Evolutionary conservation across 1,140 invertebrate genomes (phyloP), one percentile per base, ranked within the genome.

Genomic region (Hyposmocoma kahamanoa): DNA sequence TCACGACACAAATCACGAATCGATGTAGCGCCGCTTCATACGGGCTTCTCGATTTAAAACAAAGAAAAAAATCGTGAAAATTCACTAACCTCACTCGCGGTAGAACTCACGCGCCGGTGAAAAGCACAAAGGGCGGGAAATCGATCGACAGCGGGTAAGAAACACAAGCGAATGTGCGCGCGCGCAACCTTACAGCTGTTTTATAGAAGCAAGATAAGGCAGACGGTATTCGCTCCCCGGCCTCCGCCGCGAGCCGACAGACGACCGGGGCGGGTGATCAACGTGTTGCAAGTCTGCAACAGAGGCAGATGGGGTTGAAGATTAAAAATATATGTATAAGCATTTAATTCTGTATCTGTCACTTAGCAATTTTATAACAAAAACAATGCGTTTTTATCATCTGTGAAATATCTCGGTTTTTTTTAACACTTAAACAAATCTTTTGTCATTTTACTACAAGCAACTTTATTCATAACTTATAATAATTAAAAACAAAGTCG

Each of bases 81-180:
- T 67, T 44, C 67, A 77, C 75, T 75, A 73, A 73, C 69, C 75
- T 75, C 70, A 72, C 76, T 62, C 74, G 74, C 73, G 73, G 63
- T 44, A 59, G 54, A 76, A 72, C 52, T 62, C 67, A 57, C 72
- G 72, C 72, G 67, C 64, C 67, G 62, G 56, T 62, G 61, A 50
- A 67, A 71, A 68, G 49, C 36, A 63, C 60, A 72, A 72, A 71
- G 68, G 70, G 71, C 67, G 70, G 70, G 59, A 75, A 73, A 78
- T 63, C 70, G 67, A 67, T 62, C 62, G 69, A 55, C 67, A 54
- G 54, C 66, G 68, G n/a, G 62, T 54, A 60, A 67, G 58, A 64
- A 59, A 62, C 24, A 62, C 49, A 24, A 62, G 60, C 73, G 66
- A 78, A 65, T 79, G 79, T 78, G 80, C 75, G 77, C 73, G 70